Conservation (phyloP, 1,140 invertebrate genomes). For the Neuroterus valhalla region DNA sequence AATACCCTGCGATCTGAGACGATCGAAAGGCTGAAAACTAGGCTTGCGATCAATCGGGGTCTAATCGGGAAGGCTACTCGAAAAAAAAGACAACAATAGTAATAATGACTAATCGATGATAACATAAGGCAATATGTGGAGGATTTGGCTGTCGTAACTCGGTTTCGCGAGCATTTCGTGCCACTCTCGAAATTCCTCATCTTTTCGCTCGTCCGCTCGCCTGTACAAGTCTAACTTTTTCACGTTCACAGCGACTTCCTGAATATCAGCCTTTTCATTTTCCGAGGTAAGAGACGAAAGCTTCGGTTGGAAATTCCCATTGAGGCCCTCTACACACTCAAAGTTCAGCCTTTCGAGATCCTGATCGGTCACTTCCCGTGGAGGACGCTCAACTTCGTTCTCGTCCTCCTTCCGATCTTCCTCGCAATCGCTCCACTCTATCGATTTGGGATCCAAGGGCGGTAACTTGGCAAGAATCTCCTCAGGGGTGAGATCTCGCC, state of each 20-base stretch:
- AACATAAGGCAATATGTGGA: conserved; percentile 94
- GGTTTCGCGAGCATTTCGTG: conserved; percentile 83
- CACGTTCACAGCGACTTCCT: conserved; percentile 47
- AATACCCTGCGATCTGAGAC: too few relatives aligned
- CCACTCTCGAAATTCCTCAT: conserved; percentile 86
- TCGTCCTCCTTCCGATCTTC: conserved; percentile 62
- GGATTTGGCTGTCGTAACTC: conserved; percentile 82
- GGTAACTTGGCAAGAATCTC: conserved; percentile 79
- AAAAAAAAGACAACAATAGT: conserved; percentile 38
- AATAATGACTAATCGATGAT: conserved; percentile 84
- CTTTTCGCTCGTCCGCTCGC: conserved; percentile 50
- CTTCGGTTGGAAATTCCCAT: conserved; percentile 70
- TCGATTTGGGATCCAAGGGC: conserved; percentile 77
- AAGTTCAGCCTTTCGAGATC: conserved; percentile 67
- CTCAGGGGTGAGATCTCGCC: conserved; percentile 71
- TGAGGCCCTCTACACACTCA: conserved; percentile 69
- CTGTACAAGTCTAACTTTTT: conserved; percentile 49
- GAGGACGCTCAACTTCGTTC: conserved; percentile 39
- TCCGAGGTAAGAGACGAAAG: conserved; percentile 44
- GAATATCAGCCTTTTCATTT: conserved; percentile 41
- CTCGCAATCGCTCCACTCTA: conserved; percentile 74
- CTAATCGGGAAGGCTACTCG: conserved; percentile 16
- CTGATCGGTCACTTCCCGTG: conserved; percentile 55
- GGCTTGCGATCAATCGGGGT: conserved; percentile 22
- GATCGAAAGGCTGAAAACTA: too few relatives aligned